Percentiles rank a stretch among this genome's conserved stretches.
phyloP scores from a whole-genome alignment of 2,888 invertebrate genomes.

The Thecocarcelia acutangulata region DNA sequence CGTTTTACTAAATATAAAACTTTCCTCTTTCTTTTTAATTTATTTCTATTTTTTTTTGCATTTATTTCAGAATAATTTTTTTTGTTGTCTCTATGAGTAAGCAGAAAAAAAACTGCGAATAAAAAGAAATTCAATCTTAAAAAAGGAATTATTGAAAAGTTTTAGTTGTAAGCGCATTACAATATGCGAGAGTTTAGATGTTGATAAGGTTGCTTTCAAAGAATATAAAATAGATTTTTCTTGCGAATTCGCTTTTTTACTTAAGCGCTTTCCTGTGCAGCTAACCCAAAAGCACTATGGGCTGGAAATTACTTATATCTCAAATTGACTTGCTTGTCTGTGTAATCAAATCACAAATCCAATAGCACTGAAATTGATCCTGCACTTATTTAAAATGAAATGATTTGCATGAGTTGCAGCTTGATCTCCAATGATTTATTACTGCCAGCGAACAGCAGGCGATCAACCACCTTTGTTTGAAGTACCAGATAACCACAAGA shows the following conservation, averaged over 20 bases:
- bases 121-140: constrained; percentile 53
- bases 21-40: constrained; percentile 60
- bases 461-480: too few relatives aligned
- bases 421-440: too few relatives aligned
- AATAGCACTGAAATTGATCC: background rate
- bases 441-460: too few relatives aligned
- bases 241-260: constrained; percentile 13
- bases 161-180: constrained; percentile 60
- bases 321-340: too few relatives aligned
- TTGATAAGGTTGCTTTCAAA: constrained; percentile 59
- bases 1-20: constrained; percentile 54
- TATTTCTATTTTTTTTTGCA: constrained; percentile 26
- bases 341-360: too few relatives aligned
- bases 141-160: constrained; percentile 50
- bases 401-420: too few relatives aligned
- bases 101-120: constrained; percentile 12
- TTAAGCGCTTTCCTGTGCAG: background rate
- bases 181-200: constrained; percentile 64
- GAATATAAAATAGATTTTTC: constrained; percentile 35
- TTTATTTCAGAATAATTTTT: constrained; percentile 50
- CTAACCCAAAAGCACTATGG: constrained; percentile 23
- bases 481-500: too few relatives aligned
- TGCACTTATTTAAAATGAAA: too few relatives aligned
- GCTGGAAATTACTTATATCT: too few relatives aligned
- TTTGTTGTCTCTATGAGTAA: constrained; percentile 31